Evolutionary conservation across 2,797 vertebrate genomes (phyloP).

Genomic region (Mormyrus hasselquistii): DNA sequence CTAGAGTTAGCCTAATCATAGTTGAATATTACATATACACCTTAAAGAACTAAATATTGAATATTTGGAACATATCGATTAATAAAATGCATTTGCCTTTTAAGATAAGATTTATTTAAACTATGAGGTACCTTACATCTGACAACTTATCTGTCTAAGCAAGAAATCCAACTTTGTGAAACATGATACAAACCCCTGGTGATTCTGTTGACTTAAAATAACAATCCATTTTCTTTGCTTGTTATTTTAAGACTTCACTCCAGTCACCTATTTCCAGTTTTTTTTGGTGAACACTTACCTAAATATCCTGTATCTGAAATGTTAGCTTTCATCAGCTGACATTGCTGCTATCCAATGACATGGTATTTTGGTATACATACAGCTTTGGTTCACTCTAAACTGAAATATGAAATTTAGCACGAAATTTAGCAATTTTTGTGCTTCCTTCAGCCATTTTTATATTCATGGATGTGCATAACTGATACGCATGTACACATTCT

Average conservation of each 20-base stretch:
- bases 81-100: neutral
- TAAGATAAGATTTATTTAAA: neutral
- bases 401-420: neutral
- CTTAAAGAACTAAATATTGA: no score
- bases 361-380: neutral
- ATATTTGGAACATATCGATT: neutral
- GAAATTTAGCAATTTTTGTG: neutral
- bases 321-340: neutral
- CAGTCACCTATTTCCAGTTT: neutral
- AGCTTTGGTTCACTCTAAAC: neutral
- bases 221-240: neutral
- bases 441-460: neutral
- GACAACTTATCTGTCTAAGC: neutral
- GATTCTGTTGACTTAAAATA: neutral
- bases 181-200: neutral
- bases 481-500: neutral
- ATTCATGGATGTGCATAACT: neutral
- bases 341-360: neutral
- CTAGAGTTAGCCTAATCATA: neutral
- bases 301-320: no score
- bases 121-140: neutral
- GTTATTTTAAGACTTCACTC: neutral
- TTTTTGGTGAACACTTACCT: neutral
- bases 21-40: no score
- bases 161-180: neutral